phyloP scores from a whole-genome alignment of 2,797 vertebrate genomes.

The Uromys caudimaculatus region DNA sequence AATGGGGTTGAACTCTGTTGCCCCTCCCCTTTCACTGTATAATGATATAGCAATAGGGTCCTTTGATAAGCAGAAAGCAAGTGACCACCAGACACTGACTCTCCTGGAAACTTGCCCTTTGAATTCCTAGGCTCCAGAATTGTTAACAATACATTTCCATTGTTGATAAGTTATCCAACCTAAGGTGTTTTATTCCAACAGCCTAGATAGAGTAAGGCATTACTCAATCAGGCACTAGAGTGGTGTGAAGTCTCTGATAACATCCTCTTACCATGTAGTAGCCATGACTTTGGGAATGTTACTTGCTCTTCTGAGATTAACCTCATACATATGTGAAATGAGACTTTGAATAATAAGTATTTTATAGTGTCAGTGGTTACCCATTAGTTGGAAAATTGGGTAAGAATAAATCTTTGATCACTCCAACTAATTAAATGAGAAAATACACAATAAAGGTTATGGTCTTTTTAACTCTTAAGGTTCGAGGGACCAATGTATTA shows the following conservation, averaged over 20 bases:
- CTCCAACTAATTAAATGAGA: neutral
- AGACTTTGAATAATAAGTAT: neutral
- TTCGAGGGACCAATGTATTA: neutral
- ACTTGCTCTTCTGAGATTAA: neutral
- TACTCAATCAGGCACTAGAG: neutral
- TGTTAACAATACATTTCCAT: neutral
- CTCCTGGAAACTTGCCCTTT: neutral
- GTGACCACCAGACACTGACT: neutral
- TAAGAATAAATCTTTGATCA: neutral
- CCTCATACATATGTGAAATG: neutral
- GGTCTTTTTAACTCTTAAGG: neutral
- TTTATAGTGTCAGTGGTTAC: slow-evolving; percentile 43
- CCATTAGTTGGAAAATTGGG: neutral
- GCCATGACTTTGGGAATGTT: neutral
- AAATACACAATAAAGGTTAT: neutral
- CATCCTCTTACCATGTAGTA: neutral
- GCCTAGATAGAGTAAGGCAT: neutral
- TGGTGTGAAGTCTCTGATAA: neutral
- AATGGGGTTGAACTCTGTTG: neutral
- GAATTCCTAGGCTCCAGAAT: neutral
- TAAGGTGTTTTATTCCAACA: neutral
- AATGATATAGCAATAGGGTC: neutral
- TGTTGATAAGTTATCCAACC: neutral
- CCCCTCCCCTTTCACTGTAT: no score
- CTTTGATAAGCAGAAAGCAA: neutral